These are phyloP conservation scores for Melolontha melolontha DNA, from an alignment of 2,888 invertebrate genomes.

Conservation along the genomic window DNA sequence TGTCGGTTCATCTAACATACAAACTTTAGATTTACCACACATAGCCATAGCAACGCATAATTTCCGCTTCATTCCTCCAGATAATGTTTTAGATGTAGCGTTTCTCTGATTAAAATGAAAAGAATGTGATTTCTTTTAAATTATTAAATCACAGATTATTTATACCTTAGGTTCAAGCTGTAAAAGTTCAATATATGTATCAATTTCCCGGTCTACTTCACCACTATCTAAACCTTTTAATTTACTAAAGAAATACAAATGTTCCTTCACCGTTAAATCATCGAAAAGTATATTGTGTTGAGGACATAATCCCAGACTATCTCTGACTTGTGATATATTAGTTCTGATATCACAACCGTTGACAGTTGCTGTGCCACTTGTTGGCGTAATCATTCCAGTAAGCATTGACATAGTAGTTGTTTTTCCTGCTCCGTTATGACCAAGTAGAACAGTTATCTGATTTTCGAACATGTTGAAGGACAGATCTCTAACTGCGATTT, in stretches of 20 bases:
- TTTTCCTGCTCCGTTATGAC: slow-evolving; percentile 84
- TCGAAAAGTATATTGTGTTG: slow-evolving; percentile 89
- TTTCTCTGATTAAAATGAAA: slow-evolving; percentile 62
- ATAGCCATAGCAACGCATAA: slow-evolving; percentile 81
- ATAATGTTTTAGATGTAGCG: slow-evolving; percentile 71
- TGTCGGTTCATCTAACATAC: slow-evolving; percentile 82
- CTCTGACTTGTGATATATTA: slow-evolving; percentile 74
- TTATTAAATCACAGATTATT: neutral
- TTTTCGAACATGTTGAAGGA: slow-evolving; percentile 86
- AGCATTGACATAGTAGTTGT: slow-evolving; percentile 95
- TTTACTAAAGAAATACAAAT: slow-evolving; percentile 83
- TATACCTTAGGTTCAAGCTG: slow-evolving; percentile 75
- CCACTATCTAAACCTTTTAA: slow-evolving; percentile 73
- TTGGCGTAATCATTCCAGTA: slow-evolving; percentile 80
- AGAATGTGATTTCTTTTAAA: neutral
- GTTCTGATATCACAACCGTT: slow-evolving; percentile 79
- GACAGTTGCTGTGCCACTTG: slow-evolving; percentile 77
- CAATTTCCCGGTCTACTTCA: slow-evolving; percentile 72
- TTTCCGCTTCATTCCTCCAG: slow-evolving; percentile 84
- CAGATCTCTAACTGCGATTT: slow-evolving; percentile 75
- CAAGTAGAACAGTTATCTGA: slow-evolving; percentile 89
- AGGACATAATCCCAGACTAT: slow-evolving; percentile 83
- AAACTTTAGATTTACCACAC: slow-evolving; percentile 80
- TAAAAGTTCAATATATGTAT: slow-evolving; percentile 73
- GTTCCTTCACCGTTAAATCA: slow-evolving; percentile 85